phyloP scores from a whole-genome alignment of 1,140 invertebrate genomes.

The Globodera ellingtonae region DNA sequence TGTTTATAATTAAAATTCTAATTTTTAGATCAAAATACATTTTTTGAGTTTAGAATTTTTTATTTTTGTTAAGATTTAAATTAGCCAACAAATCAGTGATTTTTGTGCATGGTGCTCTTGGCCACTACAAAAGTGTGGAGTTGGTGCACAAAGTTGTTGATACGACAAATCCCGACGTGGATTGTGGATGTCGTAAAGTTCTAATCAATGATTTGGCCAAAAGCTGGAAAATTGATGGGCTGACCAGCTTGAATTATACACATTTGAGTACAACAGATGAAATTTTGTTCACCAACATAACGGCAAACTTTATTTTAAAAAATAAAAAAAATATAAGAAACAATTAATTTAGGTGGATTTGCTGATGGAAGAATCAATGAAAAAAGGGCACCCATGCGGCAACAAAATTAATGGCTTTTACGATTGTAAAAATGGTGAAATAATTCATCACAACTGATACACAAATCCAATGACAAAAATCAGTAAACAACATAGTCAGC shows the following conservation, averaged over 20 bases:
- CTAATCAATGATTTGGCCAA: slow-evolving; percentile 64
- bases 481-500: too few relatives aligned
- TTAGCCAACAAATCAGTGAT: background rate
- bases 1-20: too few relatives aligned
- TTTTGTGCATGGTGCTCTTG: background rate
- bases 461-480: background rate
- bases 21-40: too few relatives aligned
- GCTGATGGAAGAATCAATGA: background rate
- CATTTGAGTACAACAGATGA: slow-evolving; percentile 1
- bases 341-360: background rate
- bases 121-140: background rate
- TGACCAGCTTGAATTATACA: slow-evolving; percentile 12
- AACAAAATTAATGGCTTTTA: background rate
- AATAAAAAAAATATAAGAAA: too few relatives aligned
- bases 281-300: slow-evolving; percentile 18
- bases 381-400: background rate
- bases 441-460: background rate
- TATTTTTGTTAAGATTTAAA: background rate
- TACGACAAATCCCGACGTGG: background rate
- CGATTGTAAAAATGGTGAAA: background rate
- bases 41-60: background rate
- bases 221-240: slow-evolving; percentile 3
- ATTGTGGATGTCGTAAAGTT: slow-evolving; percentile 38
- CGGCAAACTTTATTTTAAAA: background rate
- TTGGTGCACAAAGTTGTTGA: background rate